Conservation (phyloP, 2,888 invertebrate genomes). For the Stenotaenia linearis region DNA sequence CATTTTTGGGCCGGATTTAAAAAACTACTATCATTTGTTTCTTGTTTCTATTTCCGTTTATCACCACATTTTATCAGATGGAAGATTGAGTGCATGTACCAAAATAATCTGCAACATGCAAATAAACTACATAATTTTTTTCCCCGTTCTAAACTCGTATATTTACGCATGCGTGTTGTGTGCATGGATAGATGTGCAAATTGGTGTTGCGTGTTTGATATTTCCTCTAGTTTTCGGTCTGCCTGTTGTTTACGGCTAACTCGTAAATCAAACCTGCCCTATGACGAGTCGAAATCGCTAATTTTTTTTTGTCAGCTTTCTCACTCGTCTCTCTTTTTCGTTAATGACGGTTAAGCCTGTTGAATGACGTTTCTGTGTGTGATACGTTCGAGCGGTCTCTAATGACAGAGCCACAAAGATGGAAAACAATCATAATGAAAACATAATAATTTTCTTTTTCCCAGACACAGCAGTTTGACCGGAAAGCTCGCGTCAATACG, state of each 20-base stretch:
- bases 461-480: not conserved
- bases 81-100: conserved; percentile 17
- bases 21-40: not conserved
- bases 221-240: conserved; percentile 20
- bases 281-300: not conserved
- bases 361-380: not conserved
- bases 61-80: conserved; percentile 15
- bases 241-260: conserved; percentile 24
- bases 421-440: not conserved
- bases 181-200: conserved; percentile 8
- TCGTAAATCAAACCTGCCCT: conserved; percentile 17
- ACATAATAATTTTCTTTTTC: not conserved
- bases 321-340: not conserved
- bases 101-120: conserved; percentile 20
- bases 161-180: conserved; percentile 15
- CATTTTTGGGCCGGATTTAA: not conserved
- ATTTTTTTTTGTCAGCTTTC: not conserved
- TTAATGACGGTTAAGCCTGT: conserved; percentile 3
- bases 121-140: not conserved
- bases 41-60: conserved; percentile 24
- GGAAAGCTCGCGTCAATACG: not conserved
- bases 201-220: conserved; percentile 23
- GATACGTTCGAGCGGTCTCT: not conserved
- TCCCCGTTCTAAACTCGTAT: not conserved
- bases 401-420: not conserved